phyloP scores from a whole-genome alignment of 2,797 vertebrate genomes.

The Alfaro cultratus region DNA sequence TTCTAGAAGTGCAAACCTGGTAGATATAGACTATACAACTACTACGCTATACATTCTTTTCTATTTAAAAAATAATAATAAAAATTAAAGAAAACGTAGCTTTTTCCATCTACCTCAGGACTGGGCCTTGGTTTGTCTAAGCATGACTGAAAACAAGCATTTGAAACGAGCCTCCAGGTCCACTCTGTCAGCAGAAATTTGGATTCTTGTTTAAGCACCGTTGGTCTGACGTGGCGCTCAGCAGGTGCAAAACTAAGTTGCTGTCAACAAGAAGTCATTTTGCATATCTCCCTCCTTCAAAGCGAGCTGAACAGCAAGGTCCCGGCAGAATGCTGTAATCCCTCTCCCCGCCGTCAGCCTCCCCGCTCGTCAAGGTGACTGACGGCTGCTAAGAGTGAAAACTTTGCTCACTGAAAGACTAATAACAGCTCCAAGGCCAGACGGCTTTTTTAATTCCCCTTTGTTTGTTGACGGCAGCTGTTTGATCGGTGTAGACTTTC shows the following conservation, averaged over 20 bases:
- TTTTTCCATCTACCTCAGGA: not conserved
- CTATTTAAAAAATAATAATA: not conserved
- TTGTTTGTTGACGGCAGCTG: not conserved
- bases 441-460: conserved; percentile 20
- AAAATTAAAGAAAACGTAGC: not conserved
- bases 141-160: not conserved
- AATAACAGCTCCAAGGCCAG: conserved; percentile 14
- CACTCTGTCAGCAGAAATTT: not conserved
- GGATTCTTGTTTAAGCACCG: not conserved
- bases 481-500: conserved; percentile 9
- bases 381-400: conserved; percentile 5
- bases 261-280: conserved; percentile 8
- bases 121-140: too few species aligned
- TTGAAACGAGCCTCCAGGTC: not conserved
- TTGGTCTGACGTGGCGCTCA: not conserved
- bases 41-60: not conserved
- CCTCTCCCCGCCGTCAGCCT: conserved; percentile 1
- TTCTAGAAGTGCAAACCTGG: not conserved
- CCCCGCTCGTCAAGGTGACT: conserved; percentile 26
- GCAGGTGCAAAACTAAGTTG: not conserved
- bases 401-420: conserved; percentile 23
- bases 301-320: not conserved
- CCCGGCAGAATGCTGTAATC: conserved; percentile 2
- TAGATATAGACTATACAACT: not conserved
- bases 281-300: not conserved